Base-by-base conservation (phyloP, 1,140 invertebrate genomes). In the Zaprionus africanus region DNA sequence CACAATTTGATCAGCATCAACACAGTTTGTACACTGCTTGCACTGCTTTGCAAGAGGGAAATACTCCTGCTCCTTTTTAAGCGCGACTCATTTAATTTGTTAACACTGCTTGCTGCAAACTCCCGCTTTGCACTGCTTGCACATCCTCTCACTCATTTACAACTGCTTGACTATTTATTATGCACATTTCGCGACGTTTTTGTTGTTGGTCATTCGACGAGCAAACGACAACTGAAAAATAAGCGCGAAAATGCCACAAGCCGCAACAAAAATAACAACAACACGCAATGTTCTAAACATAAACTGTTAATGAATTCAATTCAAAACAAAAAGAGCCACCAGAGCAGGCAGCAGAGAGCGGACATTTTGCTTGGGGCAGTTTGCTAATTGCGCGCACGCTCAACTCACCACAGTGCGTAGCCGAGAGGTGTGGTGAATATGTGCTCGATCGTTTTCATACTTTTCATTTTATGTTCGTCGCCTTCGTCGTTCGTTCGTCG, bases 291-390 rank as follows among this genome's bases (percentile, higher is more conserved):
- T 85, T 88, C 85, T 90, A 90, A 82, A 71, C 86, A 86, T 85
- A 90, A 90, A 85, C 79, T 88, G 71, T 90, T 88, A 88, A 81
- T 81, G 78, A 71, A 76, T 85, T 81, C 69, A 74, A 85, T 81
- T 79, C 71, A 84, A 76, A 61, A 70, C 75, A 79, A 61, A 72
- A 72, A 72, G 67, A 81, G 75, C 51, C 60, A 61, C 77, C 62
- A 70, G 76, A 41, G 69, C 72, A 46, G 74, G 12, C 38, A 41
- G 15, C 38, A 6, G 38, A 15, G 72, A 68, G 34, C 54, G 70
- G 41, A 67, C 62, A 78, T 76, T 68, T 78, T 67, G 78, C 74
- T 68, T 62, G 74, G 71, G 71, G 24, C 73, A 69, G 84, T 79
- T 78, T 63, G 82, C 66, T 73, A 73, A 72, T 77, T 73, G 62